These are phyloP conservation scores for Molossus molossus DNA, from an alignment of 2,797 vertebrate genomes.

Conservation along the genomic window DNA sequence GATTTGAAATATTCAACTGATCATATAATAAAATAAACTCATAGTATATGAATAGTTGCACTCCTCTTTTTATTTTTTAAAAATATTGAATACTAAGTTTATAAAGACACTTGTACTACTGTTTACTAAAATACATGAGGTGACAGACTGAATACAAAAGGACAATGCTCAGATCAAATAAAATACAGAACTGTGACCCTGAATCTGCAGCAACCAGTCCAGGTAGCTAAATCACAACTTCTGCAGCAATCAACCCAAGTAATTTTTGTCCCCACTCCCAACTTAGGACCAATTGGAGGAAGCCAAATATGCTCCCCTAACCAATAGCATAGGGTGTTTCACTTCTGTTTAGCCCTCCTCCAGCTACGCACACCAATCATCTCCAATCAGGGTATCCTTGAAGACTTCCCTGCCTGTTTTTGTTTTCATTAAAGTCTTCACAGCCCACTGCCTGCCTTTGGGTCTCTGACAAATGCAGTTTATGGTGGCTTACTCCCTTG, in stretches of 20 bases:
- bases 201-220: not conserved
- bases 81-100: not conserved
- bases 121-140: not conserved
- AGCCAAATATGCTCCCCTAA: not conserved
- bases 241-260: not conserved
- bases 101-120: not conserved
- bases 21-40: not conserved
- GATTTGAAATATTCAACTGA: not conserved
- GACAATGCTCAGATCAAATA: not conserved
- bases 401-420: not conserved
- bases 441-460: not conserved
- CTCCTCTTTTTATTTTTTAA: not conserved
- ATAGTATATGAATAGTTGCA: not conserved
- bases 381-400: not conserved
- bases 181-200: not conserved
- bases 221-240: not conserved
- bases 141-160: not conserved
- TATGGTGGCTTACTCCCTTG: not conserved
- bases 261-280: not conserved
- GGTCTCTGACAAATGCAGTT: not conserved
- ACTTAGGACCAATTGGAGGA: not conserved
- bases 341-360: not conserved
- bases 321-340: not conserved
- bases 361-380: not conserved
- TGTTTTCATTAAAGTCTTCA: not conserved